Percentiles rank a stretch among this genome's conserved stretches.
Evolutionary conservation across 2,888 invertebrate species (phyloP).

Genomic region (Apodemia zela): DNA sequence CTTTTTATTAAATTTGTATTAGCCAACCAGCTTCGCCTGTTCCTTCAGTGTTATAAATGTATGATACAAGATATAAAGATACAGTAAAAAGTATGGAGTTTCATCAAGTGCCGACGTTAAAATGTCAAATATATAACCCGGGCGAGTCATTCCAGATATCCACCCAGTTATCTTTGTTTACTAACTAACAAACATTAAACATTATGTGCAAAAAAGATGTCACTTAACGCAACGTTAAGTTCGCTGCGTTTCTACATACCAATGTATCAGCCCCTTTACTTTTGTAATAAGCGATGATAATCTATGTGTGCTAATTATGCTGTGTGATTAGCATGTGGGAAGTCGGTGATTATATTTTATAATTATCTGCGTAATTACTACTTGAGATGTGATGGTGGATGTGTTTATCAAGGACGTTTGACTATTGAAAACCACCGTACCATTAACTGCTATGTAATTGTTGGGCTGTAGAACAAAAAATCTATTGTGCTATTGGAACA

Average conservation of each 20-base stretch:
- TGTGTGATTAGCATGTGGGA: slow-evolving; percentile 42
- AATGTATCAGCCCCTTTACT: slow-evolving; percentile 22
- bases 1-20: too few species aligned
- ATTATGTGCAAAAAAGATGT: too few species aligned
- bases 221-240: not conserved
- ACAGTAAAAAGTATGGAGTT: too few species aligned
- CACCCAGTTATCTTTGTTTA: too few species aligned
- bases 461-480: slow-evolving; percentile 1
- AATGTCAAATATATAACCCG: too few species aligned
- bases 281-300: slow-evolving; percentile 30
- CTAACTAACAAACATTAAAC: too few species aligned
- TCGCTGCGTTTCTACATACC: not conserved
- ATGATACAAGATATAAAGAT: too few species aligned
- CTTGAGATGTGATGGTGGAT: slow-evolving; percentile 21
- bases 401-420: slow-evolving; percentile 14
- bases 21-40: too few species aligned
- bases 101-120: too few species aligned
- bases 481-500: not conserved
- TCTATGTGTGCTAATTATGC: slow-evolving; percentile 49
- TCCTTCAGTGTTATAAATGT: too few species aligned
- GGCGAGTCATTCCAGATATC: too few species aligned
- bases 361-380: slow-evolving; percentile 34
- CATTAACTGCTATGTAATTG: slow-evolving; percentile 1
- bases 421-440: slow-evolving; percentile 11
- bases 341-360: slow-evolving; percentile 34